A percentile compares a stretch with the other conserved stretches of the same genome.
Evolutionary conservation across 2,113 vertebrate genomes (phyloP).

Genomic region (Sialia sialis): DNA sequence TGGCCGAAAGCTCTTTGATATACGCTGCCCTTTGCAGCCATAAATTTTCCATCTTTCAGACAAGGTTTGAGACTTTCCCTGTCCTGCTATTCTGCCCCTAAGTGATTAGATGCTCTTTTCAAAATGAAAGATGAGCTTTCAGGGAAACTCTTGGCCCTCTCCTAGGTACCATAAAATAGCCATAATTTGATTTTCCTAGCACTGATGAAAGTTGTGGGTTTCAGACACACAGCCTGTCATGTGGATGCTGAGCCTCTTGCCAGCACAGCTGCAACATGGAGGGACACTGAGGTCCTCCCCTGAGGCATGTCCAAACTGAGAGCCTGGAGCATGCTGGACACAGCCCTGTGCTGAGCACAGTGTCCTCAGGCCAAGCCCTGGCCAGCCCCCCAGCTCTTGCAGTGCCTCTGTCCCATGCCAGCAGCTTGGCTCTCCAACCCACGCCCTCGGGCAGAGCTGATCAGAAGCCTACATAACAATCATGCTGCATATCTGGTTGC

Average conservation of each 20-base stretch:
- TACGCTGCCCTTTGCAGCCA: conserved; percentile 62
- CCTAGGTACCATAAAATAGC: conserved; percentile 44
- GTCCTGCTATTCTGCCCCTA: conserved; percentile 45
- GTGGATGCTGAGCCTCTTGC: not conserved
- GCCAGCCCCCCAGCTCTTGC: rapidly evolving
- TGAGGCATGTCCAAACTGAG: not conserved
- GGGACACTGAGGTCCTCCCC: not conserved
- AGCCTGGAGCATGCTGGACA: rapidly evolving
- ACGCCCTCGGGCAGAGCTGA: not conserved
- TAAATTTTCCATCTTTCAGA: conserved; percentile 77
- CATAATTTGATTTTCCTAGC: conserved; percentile 11
- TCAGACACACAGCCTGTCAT: not conserved
- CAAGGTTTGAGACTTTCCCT: conserved; percentile 62
- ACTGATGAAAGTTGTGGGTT: not conserved
- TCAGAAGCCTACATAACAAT: not conserved
- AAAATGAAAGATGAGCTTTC: conserved; percentile 63
- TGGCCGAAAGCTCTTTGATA: conserved; percentile 74
- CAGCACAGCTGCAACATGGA: not conserved
- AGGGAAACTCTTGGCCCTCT: conserved; percentile 51
- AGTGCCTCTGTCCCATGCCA: rapidly evolving
- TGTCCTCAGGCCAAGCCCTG: not conserved
- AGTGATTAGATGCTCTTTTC: conserved; percentile 48
- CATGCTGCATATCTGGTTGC: rapidly evolving
- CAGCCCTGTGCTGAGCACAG: not conserved
- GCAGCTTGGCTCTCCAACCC: not conserved